Evolutionary conservation across 2,888 invertebrate genomes (phyloP), one percentile per base, ranked within the genome.

Genomic region (Sinohyriopsis cumingii): DNA sequence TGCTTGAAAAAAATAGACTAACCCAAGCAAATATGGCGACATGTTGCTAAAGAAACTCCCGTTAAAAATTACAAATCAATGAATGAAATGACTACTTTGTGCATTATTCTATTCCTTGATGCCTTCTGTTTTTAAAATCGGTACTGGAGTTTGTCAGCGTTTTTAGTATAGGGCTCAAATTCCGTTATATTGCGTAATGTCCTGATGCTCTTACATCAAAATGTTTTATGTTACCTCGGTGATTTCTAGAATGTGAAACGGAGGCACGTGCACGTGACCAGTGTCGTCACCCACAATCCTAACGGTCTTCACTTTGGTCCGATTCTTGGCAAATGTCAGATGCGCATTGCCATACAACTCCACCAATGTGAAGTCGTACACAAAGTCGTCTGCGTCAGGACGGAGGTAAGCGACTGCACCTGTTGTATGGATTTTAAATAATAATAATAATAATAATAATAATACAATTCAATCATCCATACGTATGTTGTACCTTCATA

Each of bases 271-370:
- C 5, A 84, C 55, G 54, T 83, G 82, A 20, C 79, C 84, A 5
- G 82, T 83, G 72, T 84, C 85, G 68, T 85, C 85, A 20, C 85
- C 85, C 20, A 81, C 76, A 55, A 83, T 71, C 55, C 67, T 67
- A 19, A 73, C 63, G 28, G 82, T 68, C 45, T 68, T 74, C 19
- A 85, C 62, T 28, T 54, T 77, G 18, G 78, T 80, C 6, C 71
- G 56, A 19, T 61, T 72, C 45, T 81, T 80, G 22, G 55, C 69
- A 19, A 79, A 69, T 15, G 79, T 72, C 55, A 84, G 73, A 59
- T 85, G 85, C 4, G 85, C 82, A 15, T 78, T 78, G 9, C 85
- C 82, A 62, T 85, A 85, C 22, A 85, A 28, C 68, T 85, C 84
- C 60, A 85, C 67, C 28, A 82, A 68, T 12, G 81, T 80, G 71